Base-by-base conservation (phyloP, 2,888 invertebrate genomes). In the Trimorus sp. region DNA sequence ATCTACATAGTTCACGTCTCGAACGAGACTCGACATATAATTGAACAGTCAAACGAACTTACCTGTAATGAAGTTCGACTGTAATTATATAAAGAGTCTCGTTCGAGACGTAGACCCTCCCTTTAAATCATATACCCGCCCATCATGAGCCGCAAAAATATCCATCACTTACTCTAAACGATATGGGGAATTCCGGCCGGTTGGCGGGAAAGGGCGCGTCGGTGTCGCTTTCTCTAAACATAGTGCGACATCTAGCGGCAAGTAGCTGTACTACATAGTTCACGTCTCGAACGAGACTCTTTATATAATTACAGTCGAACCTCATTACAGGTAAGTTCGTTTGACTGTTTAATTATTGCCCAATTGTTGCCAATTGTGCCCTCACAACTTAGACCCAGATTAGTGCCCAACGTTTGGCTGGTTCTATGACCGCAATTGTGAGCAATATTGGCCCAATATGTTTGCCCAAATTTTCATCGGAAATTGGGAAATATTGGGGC, bases 51-150 rank as follows among this genome's bases (percentile, higher is more conserved):
- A 66, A 65, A 70, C 68, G 14, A 68, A 56, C 68, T 68, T 68
- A 68, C 68, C 56, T 68, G 68, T 49, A 51, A 51, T 49, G 48
- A 49, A 49, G 63, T 65, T 65, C 49, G 36, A 49, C 14, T 38
- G 53, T 26, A 54, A 77, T 70, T 69, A 71, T 88, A 83, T 82
- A 7, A n/a, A 40, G 8, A 45, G 51, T 40, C 53, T 53, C 38
- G 65, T 53, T 51, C 51, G 65, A 65, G 40, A 53, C 65, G 38
- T n/a, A 53, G 37, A 26, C 49, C 49, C 48, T n/a, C 63, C 63
- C 63, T 7, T 26, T 4, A 45, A 45, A 26, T n/a, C n/a, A n/a
- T n/a, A n/a, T n/a, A 26, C 26, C 26, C 26, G 26, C 26, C 26
- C 26, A 3, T 3, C 1, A 3, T 26, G 4, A 26, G 26, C 26